Evolutionary conservation across 35 echinoderm and acorn worm species (phyloP).

Genomic region (Stichopus chloronotus): DNA sequence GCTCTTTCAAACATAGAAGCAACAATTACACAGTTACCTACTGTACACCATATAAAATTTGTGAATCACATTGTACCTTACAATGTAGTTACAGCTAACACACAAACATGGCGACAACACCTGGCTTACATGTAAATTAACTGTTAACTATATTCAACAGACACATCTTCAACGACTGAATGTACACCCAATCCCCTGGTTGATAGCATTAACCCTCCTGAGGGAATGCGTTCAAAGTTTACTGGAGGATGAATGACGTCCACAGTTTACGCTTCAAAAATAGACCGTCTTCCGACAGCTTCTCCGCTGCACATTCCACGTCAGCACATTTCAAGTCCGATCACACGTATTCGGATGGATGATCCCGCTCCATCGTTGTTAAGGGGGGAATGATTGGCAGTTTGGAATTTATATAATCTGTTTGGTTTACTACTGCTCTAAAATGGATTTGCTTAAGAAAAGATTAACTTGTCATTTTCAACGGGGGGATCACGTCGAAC

Average conservation of each 20-base stretch:
- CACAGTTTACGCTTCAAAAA: background rate
- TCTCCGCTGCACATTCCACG: background rate
- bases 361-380: background rate
- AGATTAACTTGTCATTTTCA: conserved; percentile 23
- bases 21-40: too few relatives aligned
- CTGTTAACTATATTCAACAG: too few relatives aligned
- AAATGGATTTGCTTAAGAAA: conserved; percentile 6
- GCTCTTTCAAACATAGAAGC: too few relatives aligned
- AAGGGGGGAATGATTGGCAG: background rate
- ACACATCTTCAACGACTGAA: too few relatives aligned
- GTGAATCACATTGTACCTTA: too few relatives aligned
- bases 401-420: conserved; percentile 22
- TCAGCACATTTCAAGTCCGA: background rate
- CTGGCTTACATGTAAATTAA: too few relatives aligned
- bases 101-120: too few relatives aligned
- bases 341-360: background rate
- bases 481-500: background rate
- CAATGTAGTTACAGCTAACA: too few relatives aligned
- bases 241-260: background rate
- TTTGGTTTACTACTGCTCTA: background rate
- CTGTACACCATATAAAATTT: too few relatives aligned
- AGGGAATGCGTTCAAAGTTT: background rate
- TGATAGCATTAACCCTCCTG: background rate
- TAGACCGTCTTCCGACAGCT: background rate
- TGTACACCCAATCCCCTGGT: too few relatives aligned